Evolutionary conservation across 2,888 invertebrate genomes (phyloP).

Genomic region (Chrysolina haemoptera): DNA sequence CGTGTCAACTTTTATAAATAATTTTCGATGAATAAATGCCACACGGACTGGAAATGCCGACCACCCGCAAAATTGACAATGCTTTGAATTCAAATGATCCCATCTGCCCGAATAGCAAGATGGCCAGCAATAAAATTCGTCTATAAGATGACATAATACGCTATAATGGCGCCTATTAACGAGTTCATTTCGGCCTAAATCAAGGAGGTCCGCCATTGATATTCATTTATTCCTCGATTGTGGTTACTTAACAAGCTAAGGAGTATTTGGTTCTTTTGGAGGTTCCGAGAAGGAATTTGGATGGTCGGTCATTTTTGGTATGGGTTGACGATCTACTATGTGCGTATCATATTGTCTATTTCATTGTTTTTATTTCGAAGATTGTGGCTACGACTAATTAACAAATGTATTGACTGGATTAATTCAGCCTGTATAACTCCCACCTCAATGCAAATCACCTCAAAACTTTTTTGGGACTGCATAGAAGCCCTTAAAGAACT

Average conservation of each 20-base stretch:
- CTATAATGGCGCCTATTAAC: slow-evolving; percentile 2
- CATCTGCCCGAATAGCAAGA: slow-evolving; percentile 4
- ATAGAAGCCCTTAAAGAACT: no score
- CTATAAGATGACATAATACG: slow-evolving; percentile 10
- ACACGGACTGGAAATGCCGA: background rate
- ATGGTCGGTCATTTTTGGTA: background rate
- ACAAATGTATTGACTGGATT: no score
- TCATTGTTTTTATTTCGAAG: no score
- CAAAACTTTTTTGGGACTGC: no score
- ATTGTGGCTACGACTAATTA: no score
- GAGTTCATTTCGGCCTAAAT: background rate
- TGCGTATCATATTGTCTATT: background rate
- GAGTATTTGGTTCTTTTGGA: slow-evolving; percentile 8
- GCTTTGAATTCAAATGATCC: slow-evolving; percentile 11
- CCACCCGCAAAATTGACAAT: background rate
- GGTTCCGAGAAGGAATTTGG: background rate
- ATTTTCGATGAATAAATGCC: background rate
- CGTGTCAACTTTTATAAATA: slow-evolving; percentile 8
- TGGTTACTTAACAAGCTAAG: slow-evolving; percentile 4
- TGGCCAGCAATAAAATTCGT: slow-evolving; percentile 1
- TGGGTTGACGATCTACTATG: background rate
- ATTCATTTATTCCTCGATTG: background rate
- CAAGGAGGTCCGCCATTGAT: slow-evolving; percentile 11
- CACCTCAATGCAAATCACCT: no score
- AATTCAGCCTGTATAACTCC: no score